These are phyloP conservation scores for Cistogaster globosa DNA, from an alignment of 2,888 invertebrate species.

Conservation along the genomic window DNA sequence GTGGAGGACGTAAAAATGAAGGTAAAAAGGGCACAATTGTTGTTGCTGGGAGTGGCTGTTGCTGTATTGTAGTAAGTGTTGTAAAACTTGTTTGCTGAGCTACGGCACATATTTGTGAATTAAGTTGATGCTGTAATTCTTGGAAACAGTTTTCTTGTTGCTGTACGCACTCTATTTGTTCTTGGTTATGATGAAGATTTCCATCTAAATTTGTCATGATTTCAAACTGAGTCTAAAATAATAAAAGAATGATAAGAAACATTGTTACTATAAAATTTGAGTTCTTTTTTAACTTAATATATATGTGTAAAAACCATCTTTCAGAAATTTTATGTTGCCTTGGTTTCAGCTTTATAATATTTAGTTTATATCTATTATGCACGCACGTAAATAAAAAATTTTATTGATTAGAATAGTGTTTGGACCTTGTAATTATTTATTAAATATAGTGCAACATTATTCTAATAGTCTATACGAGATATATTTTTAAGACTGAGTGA, in stretches of 20 bases:
- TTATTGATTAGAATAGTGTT: too few species aligned
- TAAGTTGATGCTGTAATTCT: slow-evolving; percentile 80
- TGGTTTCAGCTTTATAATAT: too few species aligned
- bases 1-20: slow-evolving; percentile 79
- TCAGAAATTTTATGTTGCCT: too few species aligned
- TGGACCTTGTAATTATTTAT: too few species aligned
- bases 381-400: too few species aligned
- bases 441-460: too few species aligned
- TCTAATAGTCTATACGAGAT: too few species aligned
- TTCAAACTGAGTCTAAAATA: slow-evolving; percentile 77
- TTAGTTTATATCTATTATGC: too few species aligned
- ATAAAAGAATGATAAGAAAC: slow-evolving; percentile 18
- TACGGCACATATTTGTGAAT: slow-evolving; percentile 76
- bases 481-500: too few species aligned
- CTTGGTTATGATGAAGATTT: slow-evolving; percentile 75
- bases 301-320: too few species aligned
- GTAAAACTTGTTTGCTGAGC: slow-evolving; percentile 57
- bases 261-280: not conserved
- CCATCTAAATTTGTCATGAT: slow-evolving; percentile 79
- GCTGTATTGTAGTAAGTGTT: slow-evolving; percentile 47
- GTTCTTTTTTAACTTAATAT: too few species aligned
- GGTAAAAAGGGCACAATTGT: slow-evolving; percentile 80
- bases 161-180: slow-evolving; percentile 79
- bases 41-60: slow-evolving; percentile 61
- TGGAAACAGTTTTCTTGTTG: slow-evolving; percentile 79